Base-by-base conservation (phyloP, 2,113 vertebrate genomes). In the Pteruthius melanotis region DNA sequence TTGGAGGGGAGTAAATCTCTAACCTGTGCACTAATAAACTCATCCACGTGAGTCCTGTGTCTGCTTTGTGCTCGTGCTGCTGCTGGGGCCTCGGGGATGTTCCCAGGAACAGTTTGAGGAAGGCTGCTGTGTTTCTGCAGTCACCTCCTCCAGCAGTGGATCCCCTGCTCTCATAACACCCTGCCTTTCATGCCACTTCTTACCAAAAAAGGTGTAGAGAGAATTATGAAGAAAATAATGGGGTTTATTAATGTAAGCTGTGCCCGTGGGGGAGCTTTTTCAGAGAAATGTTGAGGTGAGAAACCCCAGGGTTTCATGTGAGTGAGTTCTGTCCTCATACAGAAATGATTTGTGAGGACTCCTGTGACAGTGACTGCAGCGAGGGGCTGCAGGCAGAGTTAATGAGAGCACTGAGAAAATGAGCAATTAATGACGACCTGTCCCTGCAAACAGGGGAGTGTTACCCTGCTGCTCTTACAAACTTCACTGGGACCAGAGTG, bases 1-100 rank as follows among this genome's bases (percentile, higher is more conserved):
- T 20, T 49, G n/a, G 57, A 91, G 68, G 57, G 82, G 83, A 93
- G 45, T 26, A 39, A 71, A 85, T 90, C 63, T 94, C 83, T 95
- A 94, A 95, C 91, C 91, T 90, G 31, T 97, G 94, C 94, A 95
- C 96, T 94, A 97, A 97, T 97, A 97, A 96, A 95, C 93, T 95
- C 92, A 94, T 91, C 40, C 49, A 80, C 94, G 72, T 54, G 22
- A 95, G 33, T 47, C 42, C 44, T 28, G 69, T 94, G 90, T 30
- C 70, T 83, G 2, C 2, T 37, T 31, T 52, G n/a, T 89, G 30
- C 44, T 60, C 17, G 0, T 61, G 60, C 42, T 42, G n/a, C 30
- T 53, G 0, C 23, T 66, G 66, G 31, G 79, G 57, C 52, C 50
- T 47, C 24, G 37, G 42, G 47, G 39, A 1, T 31, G 3, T 52